These are phyloP conservation scores for Spisula subtruncata DNA, from an alignment of 2,888 invertebrate genomes.

Conservation along the genomic window DNA sequence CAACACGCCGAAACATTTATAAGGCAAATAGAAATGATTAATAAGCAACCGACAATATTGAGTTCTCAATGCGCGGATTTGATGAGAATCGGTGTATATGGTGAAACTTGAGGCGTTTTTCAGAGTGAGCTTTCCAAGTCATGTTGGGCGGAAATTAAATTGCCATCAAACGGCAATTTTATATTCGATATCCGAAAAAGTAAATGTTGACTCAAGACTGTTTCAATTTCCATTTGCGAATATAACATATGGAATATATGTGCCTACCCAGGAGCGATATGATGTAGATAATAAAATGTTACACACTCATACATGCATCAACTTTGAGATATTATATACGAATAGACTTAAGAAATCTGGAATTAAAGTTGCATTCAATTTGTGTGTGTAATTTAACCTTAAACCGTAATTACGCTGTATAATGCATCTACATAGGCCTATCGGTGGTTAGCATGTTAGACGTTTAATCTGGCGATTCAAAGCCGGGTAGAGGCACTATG, in stretches of 20 bases:
- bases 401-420: too few species aligned
- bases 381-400: too few species aligned
- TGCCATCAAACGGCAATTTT: not conserved
- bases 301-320: too few species aligned
- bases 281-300: too few species aligned
- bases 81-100: slow-evolving; percentile 7
- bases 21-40: not conserved
- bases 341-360: too few species aligned
- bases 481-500: too few species aligned
- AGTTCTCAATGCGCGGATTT: not conserved
- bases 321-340: too few species aligned
- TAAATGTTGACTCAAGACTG: not conserved
- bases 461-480: too few species aligned
- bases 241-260: not conserved
- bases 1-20: not conserved
- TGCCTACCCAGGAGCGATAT: too few species aligned
- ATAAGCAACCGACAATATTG: not conserved
- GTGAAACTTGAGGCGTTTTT: slow-evolving; percentile 19
- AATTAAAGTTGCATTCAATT: too few species aligned
- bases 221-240: slow-evolving; percentile 16
- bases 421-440: too few species aligned
- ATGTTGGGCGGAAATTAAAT: slow-evolving; percentile 38
- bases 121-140: not conserved
- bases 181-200: slow-evolving; percentile 16
- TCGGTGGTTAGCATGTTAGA: too few species aligned